A percentile compares a stretch with the other conserved stretches of the same genome.
These are phyloP conservation scores for Microtus oregoni DNA, from an alignment of 2,113 vertebrate species.

Conservation along the genomic window DNA sequence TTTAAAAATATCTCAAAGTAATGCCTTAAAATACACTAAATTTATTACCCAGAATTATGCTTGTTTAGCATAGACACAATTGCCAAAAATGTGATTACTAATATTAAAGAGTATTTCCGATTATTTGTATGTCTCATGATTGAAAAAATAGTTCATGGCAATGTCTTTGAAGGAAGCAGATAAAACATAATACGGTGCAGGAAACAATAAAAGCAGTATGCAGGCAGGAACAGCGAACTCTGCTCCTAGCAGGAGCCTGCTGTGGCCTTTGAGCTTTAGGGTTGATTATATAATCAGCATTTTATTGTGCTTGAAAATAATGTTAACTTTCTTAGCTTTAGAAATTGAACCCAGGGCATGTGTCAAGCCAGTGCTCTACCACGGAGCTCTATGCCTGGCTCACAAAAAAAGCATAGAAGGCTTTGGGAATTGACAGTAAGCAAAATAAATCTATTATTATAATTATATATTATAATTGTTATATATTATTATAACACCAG, in stretches of 20 bases:
- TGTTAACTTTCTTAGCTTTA: background rate
- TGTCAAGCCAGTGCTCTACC: background rate
- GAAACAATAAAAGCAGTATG: no score
- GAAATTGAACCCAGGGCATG: background rate
- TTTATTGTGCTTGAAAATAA: background rate
- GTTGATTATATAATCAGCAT: background rate
- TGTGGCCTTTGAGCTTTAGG: background rate
- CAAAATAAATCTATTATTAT: background rate
- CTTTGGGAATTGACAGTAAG: background rate
- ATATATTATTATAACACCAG: background rate
- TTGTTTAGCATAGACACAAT: no score
- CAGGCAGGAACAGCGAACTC: background rate
- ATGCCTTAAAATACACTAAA: no score
- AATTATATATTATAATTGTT: no score
- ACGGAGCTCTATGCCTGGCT: background rate
- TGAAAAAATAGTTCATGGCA: no score
- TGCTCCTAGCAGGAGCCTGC: accelerated
- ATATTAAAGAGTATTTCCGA: no score
- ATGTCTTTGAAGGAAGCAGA: no score
- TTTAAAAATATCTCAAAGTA: no score
- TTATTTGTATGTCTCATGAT: no score
- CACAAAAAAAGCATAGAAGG: background rate
- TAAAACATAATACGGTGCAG: no score
- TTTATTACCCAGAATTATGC: no score
- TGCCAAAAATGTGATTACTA: no score